Percentiles rank a stretch among this genome's conserved stretches.
These are phyloP conservation scores for Nineta flava DNA, from an alignment of 2,888 invertebrate species.

Conservation along the genomic window DNA sequence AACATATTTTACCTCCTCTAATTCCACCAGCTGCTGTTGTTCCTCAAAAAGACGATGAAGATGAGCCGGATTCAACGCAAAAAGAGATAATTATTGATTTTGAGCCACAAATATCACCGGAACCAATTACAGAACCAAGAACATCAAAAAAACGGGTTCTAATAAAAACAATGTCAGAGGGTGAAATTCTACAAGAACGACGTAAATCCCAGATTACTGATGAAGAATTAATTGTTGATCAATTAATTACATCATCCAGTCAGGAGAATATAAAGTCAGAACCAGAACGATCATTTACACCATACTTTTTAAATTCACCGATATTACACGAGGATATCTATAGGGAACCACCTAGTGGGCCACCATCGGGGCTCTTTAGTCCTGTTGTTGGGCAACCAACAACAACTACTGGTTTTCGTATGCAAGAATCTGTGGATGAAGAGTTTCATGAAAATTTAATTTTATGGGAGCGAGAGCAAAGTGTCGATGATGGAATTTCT, in stretches of 20 bases:
- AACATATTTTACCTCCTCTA: neutral
- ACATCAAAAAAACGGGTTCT: conserved; percentile 33
- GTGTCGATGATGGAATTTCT: conserved; percentile 41
- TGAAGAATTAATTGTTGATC: conserved; percentile 31
- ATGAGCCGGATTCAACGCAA: conserved; percentile 34
- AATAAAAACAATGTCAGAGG: conserved; percentile 66
- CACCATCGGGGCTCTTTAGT: conserved; percentile 12
- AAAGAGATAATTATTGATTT: conserved; percentile 78
- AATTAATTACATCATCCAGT: conserved; percentile 39
- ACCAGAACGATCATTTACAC: conserved; percentile 19
- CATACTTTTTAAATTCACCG: conserved; percentile 36
- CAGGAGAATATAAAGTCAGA: conserved; percentile 38
- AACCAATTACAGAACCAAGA: conserved; percentile 17
- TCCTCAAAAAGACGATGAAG: conserved; percentile 21
- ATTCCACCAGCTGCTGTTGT: neutral
- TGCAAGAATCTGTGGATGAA: conserved; percentile 39
- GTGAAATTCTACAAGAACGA: conserved; percentile 52
- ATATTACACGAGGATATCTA: conserved; percentile 42
- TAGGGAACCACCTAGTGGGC: conserved; percentile 19
- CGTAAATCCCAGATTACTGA: conserved; percentile 32
- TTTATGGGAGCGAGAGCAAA: conserved; percentile 56
- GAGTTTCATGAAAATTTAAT: conserved; percentile 71
- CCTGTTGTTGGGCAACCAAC: neutral
- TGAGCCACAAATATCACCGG: conserved; percentile 57
- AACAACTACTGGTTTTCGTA: conserved; percentile 14